Base-by-base conservation (phyloP, 2,113 vertebrate genomes). In the Carollia perspicillata region DNA sequence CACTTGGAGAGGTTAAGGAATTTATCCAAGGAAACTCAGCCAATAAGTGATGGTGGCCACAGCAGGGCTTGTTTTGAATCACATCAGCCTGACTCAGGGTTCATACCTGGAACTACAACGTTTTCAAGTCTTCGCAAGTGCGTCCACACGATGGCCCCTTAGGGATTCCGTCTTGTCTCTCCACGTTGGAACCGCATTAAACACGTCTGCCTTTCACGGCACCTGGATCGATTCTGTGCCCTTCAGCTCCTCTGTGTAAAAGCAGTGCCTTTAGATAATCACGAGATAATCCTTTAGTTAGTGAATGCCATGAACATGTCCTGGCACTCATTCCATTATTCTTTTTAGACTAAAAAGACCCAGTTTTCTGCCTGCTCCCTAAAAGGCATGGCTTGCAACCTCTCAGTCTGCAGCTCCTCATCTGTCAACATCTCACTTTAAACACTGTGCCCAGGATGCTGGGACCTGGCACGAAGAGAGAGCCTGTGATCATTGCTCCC, bases 131-230 rank as follows among this genome's bases (percentile, higher is more conserved):
- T 68, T 6, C 42, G 8, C 11, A 28, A 20, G 42, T 3, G 28
- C 8, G 1, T 10, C 7, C 2, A 1, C 13, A 58, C 1, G 23
- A 13, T 17, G 40, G n/a, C 40, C 33, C 12, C 0, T 4, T 1
- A 8, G 47, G 40, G 37, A 33, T 14, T n/a, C 6, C 17, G 1
- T 5, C 33, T 18, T 47, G 72, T 69, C 18, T 2, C 16, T 4
- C 66, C 66, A 63, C 47, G 12, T 12, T 3, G 8, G 22, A 75
- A 44, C 42, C 71, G 30, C 5, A 0, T 6, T 0, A 28, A 77
- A 17, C 6, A 2, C 4, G 0, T 13, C 42, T 69, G 58, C 60
- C 30, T 77, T 14, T 0, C 3, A 28, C 63, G 44, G 22, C 13
- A 1, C 53, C 40, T 20, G 68, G 8, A 1, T 74, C 2, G 11